phyloP scores from a whole-genome alignment of 2,888 invertebrate genomes.

The Steinernema carpocapsae region DNA sequence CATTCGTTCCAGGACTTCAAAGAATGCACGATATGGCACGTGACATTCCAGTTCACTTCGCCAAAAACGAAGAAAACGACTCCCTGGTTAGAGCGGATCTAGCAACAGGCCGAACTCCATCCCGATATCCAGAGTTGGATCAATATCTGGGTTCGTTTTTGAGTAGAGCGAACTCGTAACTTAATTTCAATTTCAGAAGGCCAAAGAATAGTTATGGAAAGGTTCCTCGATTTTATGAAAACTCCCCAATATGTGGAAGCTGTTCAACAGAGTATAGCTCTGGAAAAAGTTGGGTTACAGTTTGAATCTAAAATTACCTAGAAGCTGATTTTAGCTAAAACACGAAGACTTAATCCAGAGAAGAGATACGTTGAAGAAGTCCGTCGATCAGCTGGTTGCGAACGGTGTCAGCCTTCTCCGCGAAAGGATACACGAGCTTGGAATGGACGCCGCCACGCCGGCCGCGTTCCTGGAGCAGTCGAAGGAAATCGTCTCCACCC shows the following conservation, averaged over 20 bases:
- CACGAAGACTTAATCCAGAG: slow-evolving; percentile 1
- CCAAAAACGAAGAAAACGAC: not conserved
- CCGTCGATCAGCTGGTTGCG: slow-evolving; percentile 15
- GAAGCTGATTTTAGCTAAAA: not conserved
- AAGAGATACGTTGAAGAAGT: not conserved
- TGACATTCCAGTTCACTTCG: not conserved
- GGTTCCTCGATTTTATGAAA: slow-evolving; percentile 45
- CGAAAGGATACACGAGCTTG: slow-evolving; percentile 6
- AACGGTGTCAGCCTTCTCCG: not conserved
- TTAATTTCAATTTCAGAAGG: slow-evolving; percentile 38
- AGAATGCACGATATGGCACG: slow-evolving; percentile 7
- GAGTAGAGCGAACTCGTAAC: not conserved
- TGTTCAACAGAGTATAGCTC: not conserved
- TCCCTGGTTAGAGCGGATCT: not conserved
- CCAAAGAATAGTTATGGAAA: slow-evolving; percentile 41
- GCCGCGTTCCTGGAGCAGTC: slow-evolving; percentile 30
- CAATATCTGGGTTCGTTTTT: slow-evolving; percentile 47
- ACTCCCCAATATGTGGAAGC: slow-evolving; percentile 35
- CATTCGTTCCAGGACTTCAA: not conserved
- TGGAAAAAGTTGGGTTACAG: not conserved
- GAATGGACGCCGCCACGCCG: slow-evolving; percentile 12
- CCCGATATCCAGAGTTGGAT: slow-evolving; percentile 45
- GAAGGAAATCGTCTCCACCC: slow-evolving; percentile 51
- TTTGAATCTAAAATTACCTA: too few relatives aligned
- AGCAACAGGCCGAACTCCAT: not conserved